phyloP scores from a whole-genome alignment of 1,140 invertebrate species.

The Paralvinella palmiformis region DNA sequence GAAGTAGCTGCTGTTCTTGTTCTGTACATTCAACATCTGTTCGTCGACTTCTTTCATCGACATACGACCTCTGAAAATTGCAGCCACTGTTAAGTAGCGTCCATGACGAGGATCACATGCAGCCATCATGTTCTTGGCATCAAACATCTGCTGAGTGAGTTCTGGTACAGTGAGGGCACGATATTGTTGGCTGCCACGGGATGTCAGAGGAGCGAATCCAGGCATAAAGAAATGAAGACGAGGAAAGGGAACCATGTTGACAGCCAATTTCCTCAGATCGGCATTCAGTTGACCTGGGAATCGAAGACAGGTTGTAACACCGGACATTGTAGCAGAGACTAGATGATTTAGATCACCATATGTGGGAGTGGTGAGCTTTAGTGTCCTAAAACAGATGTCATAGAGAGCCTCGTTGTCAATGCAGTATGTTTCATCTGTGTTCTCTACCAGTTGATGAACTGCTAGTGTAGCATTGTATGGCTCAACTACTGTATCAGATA shows the following conservation, averaged over 20 bases:
- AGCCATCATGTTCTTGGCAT: conserved; percentile 81
- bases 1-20: conserved; percentile 77
- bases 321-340: conserved; percentile 73
- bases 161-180: conserved; percentile 69
- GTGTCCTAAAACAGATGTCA: conserved; percentile 71
- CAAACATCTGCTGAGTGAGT: conserved; percentile 67
- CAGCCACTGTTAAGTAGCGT: conserved; percentile 85
- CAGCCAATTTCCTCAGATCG: conserved; percentile 88
- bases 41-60: conserved; percentile 88
- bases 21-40: conserved; percentile 72
- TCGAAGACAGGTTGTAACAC: conserved; percentile 67
- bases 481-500: conserved; percentile 72
- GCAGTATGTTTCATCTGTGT: conserved; percentile 72
- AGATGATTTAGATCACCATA: conserved; percentile 54
- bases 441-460: conserved; percentile 67
- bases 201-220: conserved; percentile 88
- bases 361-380: conserved; percentile 70
- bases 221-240: conserved; percentile 96
- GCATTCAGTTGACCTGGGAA: conserved; percentile 64
- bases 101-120: conserved; percentile 81
- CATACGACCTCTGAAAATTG: conserved; percentile 89
- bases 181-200: conserved; percentile 57
- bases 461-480: conserved; percentile 71
- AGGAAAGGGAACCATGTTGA: conserved; percentile 95
- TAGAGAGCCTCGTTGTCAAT: conserved; percentile 79